These are phyloP conservation scores for Sesamia nonagrioides DNA, from an alignment of 1,140 invertebrate species.

Conservation along the genomic window DNA sequence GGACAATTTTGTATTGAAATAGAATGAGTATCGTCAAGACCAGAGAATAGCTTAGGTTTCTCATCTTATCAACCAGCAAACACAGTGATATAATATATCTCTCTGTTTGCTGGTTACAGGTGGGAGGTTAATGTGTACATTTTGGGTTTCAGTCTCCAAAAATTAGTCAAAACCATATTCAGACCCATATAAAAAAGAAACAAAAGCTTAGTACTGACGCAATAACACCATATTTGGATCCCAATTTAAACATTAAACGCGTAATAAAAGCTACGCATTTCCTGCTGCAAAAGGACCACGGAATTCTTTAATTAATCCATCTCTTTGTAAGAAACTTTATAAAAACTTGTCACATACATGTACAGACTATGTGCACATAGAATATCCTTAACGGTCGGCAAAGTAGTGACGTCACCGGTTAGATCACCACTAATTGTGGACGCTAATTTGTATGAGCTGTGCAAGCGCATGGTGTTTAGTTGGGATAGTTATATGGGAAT, in stretches of 20 bases:
- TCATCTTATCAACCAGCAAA: too few species aligned
- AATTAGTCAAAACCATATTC: too few species aligned
- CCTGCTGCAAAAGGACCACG: conserved; percentile 1
- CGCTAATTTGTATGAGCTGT: conserved; percentile 38
- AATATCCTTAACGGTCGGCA: conserved; percentile 25
- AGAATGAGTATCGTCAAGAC: too few species aligned
- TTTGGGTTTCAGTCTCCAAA: too few species aligned
- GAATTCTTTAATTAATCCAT: background rate
- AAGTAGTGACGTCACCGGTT: conserved; percentile 35
- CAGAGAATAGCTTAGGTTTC: too few species aligned
- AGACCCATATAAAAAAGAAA: background rate
- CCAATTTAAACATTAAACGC: background rate
- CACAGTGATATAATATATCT: too few species aligned
- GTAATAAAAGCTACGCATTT: conserved; percentile 16
- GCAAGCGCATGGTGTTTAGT: conserved; percentile 16
- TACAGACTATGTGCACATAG: conserved; percentile 8
- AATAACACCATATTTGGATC: conserved; percentile 12
- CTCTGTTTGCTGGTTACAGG: too few species aligned
- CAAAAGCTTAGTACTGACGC: conserved; percentile 22
- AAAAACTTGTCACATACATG: background rate
- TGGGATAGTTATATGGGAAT: background rate
- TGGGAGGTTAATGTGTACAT: too few species aligned
- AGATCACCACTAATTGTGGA: conserved; percentile 49
- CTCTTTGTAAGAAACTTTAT: conserved; percentile 7
- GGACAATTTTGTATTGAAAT: too few species aligned